phyloP scores from a whole-genome alignment of 2,113 vertebrate species.

The Syrmaticus mikado region DNA sequence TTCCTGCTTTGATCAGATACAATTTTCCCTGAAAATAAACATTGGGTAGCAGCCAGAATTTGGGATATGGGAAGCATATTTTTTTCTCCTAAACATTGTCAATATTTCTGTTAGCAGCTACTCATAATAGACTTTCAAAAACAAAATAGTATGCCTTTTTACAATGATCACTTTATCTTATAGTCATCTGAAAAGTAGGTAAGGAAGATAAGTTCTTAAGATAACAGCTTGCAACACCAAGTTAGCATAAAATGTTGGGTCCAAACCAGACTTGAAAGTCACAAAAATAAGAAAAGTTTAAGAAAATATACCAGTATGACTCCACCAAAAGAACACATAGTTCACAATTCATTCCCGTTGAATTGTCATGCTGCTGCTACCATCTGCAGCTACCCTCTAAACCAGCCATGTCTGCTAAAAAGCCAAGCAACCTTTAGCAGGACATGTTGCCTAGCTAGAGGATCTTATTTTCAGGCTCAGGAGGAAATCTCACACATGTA shows the following conservation, averaged over 20 bases:
- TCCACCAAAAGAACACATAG: accelerated
- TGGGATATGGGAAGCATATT: background rate
- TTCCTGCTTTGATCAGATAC: background rate
- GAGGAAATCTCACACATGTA: background rate
- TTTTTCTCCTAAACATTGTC: background rate
- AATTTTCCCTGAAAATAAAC: background rate
- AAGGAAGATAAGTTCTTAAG: background rate
- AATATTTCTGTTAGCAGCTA: background rate
- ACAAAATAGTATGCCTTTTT: background rate
- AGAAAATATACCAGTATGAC: background rate
- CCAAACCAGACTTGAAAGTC: background rate
- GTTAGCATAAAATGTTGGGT: background rate
- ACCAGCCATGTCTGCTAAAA: background rate
- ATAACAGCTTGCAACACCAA: background rate
- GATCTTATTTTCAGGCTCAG: background rate
- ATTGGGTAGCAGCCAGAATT: background rate
- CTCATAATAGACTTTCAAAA: background rate
- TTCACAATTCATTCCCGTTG: background rate
- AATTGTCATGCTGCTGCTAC: background rate
- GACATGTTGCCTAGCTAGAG: background rate
- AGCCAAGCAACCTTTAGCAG: background rate
- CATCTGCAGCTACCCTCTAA: background rate
- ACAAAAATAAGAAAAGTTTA: background rate
- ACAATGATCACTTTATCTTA: background rate
- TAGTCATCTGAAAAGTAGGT: background rate